Evolutionary conservation across 2,888 invertebrate genomes (phyloP).

Genomic region (Drosophila prostipennis): DNA sequence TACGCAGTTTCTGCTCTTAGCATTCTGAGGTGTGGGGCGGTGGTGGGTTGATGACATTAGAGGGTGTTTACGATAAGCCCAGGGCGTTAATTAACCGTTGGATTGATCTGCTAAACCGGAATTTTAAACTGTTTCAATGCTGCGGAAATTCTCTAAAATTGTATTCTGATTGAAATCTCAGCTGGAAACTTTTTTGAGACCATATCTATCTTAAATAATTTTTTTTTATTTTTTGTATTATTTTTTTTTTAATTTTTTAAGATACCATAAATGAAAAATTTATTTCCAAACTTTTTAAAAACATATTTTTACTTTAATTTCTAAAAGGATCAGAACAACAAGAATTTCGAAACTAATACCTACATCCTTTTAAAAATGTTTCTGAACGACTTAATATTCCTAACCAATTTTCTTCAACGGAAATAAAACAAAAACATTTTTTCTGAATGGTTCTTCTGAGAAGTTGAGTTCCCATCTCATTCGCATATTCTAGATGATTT

Average conservation of each 20-base stretch:
- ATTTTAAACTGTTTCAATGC: conserved; percentile 15
- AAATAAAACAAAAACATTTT: conserved; percentile 17
- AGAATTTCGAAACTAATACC: too few species aligned
- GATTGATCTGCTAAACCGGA: conserved; percentile 33
- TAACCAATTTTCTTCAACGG: conserved; percentile 4
- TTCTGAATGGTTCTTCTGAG: conserved; percentile 30
- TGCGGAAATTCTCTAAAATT: background rate
- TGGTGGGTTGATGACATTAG: conserved; percentile 41
- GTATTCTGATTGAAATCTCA: background rate
- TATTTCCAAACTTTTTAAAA: too few species aligned
- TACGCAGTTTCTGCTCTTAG: conserved; percentile 14
- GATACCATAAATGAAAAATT: too few species aligned
- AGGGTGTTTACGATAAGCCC: conserved; percentile 44
- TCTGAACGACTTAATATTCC: background rate
- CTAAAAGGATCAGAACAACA: too few species aligned
- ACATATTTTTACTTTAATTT: too few species aligned
- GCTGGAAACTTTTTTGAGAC: background rate
- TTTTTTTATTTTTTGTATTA: background rate
- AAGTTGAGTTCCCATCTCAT: conserved; percentile 24
- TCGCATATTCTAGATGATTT: conserved; percentile 22
- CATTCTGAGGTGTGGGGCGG: conserved; percentile 15
- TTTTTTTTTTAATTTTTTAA: too few species aligned
- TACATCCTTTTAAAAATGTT: too few species aligned
- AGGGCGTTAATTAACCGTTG: conserved; percentile 42
- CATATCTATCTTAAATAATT: background rate